These are phyloP conservation scores for Byasa hedistus DNA, from an alignment of 2,888 invertebrate genomes.

Conservation along the genomic window DNA sequence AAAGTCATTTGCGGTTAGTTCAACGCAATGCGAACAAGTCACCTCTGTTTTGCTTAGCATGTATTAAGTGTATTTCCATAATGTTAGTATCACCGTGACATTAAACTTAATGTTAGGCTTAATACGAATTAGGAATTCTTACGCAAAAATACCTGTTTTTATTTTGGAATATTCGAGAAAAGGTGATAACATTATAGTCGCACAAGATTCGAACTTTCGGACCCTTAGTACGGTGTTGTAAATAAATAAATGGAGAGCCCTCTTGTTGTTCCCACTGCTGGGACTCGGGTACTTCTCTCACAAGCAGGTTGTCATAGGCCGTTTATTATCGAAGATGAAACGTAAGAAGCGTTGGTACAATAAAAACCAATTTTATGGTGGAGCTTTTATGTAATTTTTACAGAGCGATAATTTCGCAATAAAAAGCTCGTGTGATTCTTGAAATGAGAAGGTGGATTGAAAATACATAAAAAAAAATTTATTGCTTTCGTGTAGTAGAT, in stretches of 20 bases:
- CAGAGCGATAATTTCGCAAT: background rate
- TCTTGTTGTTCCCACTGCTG: too few relatives aligned
- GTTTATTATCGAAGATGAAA: background rate
- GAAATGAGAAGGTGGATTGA: background rate
- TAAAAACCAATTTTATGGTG: background rate
- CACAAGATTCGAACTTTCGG: too few relatives aligned
- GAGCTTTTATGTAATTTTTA: background rate
- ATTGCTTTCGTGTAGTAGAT: background rate
- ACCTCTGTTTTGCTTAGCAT: background rate
- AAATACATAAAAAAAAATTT: background rate
- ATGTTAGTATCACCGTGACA: background rate
- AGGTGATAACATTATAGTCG: background rate
- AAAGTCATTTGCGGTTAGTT: conserved; percentile 1
- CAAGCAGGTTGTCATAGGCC: too few relatives aligned
- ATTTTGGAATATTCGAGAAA: background rate
- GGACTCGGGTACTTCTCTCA: too few relatives aligned
- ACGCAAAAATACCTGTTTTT: too few relatives aligned
- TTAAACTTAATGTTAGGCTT: background rate
- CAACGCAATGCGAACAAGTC: background rate
- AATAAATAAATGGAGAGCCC: too few relatives aligned
- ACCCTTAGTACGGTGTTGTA: too few relatives aligned
- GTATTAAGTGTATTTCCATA: background rate
- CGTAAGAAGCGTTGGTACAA: background rate
- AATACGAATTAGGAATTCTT: too few relatives aligned
- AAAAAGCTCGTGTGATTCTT: background rate